These are phyloP conservation scores for Diprion similis DNA, from an alignment of 1,140 invertebrate species.

Conservation along the genomic window DNA sequence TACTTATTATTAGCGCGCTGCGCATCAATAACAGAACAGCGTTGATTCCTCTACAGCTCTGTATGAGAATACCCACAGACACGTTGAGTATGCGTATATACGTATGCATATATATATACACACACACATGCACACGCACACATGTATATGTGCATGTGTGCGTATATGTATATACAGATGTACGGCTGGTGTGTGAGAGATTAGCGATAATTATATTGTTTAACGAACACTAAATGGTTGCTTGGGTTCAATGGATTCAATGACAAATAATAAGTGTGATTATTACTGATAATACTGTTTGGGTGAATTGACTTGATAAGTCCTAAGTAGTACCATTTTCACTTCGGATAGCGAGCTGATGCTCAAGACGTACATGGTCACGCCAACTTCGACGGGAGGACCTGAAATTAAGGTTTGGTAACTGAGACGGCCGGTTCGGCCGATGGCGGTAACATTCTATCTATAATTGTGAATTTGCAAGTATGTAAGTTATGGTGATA, in stretches of 20 bases:
- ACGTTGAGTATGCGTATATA: no score
- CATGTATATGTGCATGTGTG: no score
- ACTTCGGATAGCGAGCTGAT: slow-evolving; percentile 99
- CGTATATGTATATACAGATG: no score
- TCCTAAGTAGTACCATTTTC: slow-evolving; percentile 90
- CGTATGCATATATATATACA: no score
- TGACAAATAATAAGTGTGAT: background rate
- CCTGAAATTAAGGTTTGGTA: slow-evolving; percentile 76
- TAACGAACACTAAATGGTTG: background rate
- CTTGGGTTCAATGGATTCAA: background rate
- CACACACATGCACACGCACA: no score
- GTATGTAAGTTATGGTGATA: background rate
- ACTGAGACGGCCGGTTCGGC: slow-evolving; percentile 56
- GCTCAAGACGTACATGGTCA: slow-evolving; percentile 98
- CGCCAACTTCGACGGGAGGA: slow-evolving; percentile 94
- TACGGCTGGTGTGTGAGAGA: no score
- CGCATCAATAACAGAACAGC: no score
- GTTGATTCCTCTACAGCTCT: background rate
- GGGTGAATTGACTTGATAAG: slow-evolving; percentile 56
- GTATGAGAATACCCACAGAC: background rate
- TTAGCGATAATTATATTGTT: no score
- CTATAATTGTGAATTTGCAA: background rate
- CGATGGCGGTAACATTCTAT: slow-evolving; percentile 27
- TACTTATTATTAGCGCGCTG: no score
- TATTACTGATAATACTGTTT: background rate